These are phyloP conservation scores for Heliconius charithonia DNA, from an alignment of 2,888 invertebrate genomes.

Conservation along the genomic window DNA sequence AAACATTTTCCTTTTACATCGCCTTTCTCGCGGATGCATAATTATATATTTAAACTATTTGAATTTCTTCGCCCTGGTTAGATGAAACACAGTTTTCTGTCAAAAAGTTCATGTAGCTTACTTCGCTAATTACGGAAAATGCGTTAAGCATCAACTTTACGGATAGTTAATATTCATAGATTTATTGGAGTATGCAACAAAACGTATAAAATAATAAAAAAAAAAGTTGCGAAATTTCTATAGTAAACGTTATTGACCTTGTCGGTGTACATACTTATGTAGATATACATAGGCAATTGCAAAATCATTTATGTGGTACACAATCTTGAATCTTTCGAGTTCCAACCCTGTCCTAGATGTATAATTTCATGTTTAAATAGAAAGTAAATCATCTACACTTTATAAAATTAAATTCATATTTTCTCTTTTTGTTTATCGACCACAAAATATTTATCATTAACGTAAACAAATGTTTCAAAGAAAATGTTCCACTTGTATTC, in stretches of 20 bases:
- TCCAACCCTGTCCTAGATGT: constrained; percentile 9
- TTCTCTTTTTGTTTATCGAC: background rate
- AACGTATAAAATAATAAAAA: background rate
- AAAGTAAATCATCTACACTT: background rate
- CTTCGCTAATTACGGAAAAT: too few species aligned
- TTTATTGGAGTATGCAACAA: background rate
- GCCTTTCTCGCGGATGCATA: background rate
- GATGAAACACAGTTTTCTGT: background rate
- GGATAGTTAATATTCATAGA: background rate
- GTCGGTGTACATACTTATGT: constrained; percentile 23
- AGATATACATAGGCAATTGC: constrained; percentile 37
- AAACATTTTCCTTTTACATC: background rate
- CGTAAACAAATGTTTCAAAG: background rate
- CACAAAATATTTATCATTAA: too few species aligned
- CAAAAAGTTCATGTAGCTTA: background rate
- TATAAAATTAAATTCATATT: background rate
- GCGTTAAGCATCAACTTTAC: too few species aligned
- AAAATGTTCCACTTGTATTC: background rate
- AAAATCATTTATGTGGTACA: constrained; percentile 42
- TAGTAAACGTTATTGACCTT: constrained; percentile 41
- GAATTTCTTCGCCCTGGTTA: too few species aligned
- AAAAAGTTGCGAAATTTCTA: constrained; percentile 12
- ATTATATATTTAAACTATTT: background rate
- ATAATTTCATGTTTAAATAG: constrained; percentile 2
- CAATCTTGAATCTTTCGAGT: constrained; percentile 31